A percentile compares a stretch with the other conserved stretches of the same genome.
Evolutionary conservation across 2,888 invertebrate species (phyloP).

Genomic region (Caradrina clavipalpis): DNA sequence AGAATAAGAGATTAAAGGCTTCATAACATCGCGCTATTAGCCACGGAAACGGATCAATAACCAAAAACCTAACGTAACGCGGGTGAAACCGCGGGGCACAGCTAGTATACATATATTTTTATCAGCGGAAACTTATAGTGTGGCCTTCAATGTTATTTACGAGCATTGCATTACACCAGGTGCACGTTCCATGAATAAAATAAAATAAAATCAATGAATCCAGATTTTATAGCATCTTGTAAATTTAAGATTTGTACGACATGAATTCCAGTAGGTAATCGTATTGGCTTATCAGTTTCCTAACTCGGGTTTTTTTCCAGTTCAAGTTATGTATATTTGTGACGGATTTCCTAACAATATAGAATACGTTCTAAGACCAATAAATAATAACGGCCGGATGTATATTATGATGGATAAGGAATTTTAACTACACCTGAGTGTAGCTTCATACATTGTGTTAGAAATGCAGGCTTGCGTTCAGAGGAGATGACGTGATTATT

Average conservation of each 20-base stretch:
- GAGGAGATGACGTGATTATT: conserved; percentile 6
- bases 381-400: conserved; percentile 49
- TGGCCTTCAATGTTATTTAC: too few relatives aligned
- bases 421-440: conserved; percentile 29
- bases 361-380: conserved; percentile 20
- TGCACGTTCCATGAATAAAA: too few relatives aligned
- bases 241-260: not conserved
- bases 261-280: not conserved
- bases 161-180: too few relatives aligned
- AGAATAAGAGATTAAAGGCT: too few relatives aligned
- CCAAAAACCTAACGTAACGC: too few relatives aligned
- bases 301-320: conserved; percentile 15
- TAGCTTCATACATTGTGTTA: conserved; percentile 8
- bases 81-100: too few relatives aligned
- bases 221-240: not conserved
- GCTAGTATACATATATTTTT: too few relatives aligned
- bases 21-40: too few relatives aligned
- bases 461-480: not conserved
- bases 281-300: conserved; percentile 20
- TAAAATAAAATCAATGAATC: not conserved
- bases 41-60: too few relatives aligned
- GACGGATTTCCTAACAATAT: conserved; percentile 37
- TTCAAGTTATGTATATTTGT: conserved; percentile 1
- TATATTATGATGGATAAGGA: conserved; percentile 37
- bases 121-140: too few relatives aligned